phyloP scores from a whole-genome alignment of 2,113 vertebrate genomes.

The Cairina moschata region DNA sequence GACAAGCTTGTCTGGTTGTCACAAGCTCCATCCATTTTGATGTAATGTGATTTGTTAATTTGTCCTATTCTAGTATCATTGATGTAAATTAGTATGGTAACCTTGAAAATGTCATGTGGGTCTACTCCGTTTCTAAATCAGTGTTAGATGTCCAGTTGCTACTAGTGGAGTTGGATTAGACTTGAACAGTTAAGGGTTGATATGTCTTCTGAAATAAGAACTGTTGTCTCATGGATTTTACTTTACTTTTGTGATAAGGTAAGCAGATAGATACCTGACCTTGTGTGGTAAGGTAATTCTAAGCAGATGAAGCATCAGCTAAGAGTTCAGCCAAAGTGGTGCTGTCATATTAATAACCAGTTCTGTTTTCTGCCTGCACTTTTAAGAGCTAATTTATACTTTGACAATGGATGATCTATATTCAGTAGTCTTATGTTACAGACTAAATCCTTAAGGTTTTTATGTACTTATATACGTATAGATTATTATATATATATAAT shows the following conservation, averaged over 20 bases:
- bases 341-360: not conserved
- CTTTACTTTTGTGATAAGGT: not conserved
- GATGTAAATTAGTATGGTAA: not conserved
- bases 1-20: not conserved
- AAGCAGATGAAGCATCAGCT: not conserved
- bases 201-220: not conserved
- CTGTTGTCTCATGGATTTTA: not conserved
- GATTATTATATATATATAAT: not conserved
- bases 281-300: not conserved
- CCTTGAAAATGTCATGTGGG: not conserved
- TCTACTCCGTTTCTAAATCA: not conserved
- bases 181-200: not conserved
- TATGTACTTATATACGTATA: not conserved
- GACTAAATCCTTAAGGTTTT: conserved; percentile 13
- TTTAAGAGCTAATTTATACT: not conserved
- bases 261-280: not conserved
- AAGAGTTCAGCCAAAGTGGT: not conserved
- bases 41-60: not conserved
- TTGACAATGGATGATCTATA: not conserved
- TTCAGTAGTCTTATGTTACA: not conserved
- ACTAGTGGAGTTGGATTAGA: not conserved
- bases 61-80: not conserved
- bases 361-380: not conserved
- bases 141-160: not conserved
- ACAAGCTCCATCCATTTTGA: not conserved